These are phyloP conservation scores for Zelostemma sp. DNA, from an alignment of 1,140 invertebrate genomes.

Conservation along the genomic window DNA sequence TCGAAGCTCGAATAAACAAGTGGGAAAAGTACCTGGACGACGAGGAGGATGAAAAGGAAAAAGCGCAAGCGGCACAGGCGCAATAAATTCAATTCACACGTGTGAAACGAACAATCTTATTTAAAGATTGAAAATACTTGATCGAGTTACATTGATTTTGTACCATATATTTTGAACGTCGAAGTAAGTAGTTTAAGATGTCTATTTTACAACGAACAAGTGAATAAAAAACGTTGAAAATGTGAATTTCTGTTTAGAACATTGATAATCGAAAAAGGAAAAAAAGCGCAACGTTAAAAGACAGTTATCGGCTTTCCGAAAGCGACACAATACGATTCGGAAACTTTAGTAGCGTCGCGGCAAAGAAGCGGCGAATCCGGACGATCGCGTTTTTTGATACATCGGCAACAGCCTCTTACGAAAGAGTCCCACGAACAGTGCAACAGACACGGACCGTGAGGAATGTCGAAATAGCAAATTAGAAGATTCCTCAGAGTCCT, in stretches of 20 bases:
- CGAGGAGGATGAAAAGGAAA: conserved; percentile 55
- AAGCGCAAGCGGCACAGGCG: conserved; percentile 34
- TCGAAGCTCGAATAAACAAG: conserved; percentile 82
- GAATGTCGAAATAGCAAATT: conserved; percentile 68
- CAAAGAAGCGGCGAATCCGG: conserved; percentile 47
- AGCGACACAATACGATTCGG: conserved; percentile 26
- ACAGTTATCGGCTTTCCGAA: conserved; percentile 24
- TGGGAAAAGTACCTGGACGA: conserved; percentile 89
- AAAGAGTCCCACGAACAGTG: conserved; percentile 58
- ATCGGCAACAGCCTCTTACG: conserved; percentile 55
- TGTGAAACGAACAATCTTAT: too few species aligned
- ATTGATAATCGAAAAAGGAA: too few species aligned
- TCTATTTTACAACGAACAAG: too few species aligned
- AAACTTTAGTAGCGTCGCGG: conserved; percentile 21
- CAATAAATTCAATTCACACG: too few species aligned
- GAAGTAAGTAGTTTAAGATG: too few species aligned
- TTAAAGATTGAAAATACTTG: too few species aligned
- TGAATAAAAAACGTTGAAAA: not conserved
- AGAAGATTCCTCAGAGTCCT: conserved; percentile 61
- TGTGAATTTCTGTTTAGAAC: too few species aligned
- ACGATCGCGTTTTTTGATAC: conserved; percentile 63
- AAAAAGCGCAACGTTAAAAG: too few species aligned
- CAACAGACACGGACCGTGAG: conserved; percentile 53
- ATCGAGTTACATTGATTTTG: too few species aligned
- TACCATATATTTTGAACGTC: too few species aligned